A percentile compares a stretch with the other conserved stretches of the same genome.
phyloP scores from a whole-genome alignment of 2,888 invertebrate species.

The Pherbina coryleti region DNA sequence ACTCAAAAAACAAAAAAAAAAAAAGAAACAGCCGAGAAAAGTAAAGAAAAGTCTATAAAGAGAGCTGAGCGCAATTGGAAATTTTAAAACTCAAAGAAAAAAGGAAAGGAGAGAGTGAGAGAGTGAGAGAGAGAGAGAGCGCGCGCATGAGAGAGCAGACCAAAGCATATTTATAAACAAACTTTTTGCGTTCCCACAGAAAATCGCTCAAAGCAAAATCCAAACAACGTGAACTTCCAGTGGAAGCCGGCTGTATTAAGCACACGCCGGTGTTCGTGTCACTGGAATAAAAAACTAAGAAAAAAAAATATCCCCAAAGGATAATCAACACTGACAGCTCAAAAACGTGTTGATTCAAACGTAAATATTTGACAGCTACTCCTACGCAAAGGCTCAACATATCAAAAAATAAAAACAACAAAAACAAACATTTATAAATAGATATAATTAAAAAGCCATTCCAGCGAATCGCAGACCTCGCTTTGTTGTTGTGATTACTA shows the following conservation, averaged over 20 bases:
- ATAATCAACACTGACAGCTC: neutral
- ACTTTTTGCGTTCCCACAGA: neutral
- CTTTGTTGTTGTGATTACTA: neutral
- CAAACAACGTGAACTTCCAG: conserved; percentile 9
- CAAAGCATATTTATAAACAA: conserved; percentile 23
- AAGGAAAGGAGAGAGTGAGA: neutral
- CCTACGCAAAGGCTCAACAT: neutral
- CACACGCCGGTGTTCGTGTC: neutral
- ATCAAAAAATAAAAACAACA: neutral
- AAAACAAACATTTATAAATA: neutral
- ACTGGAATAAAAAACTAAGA: neutral
- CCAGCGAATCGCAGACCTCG: neutral
- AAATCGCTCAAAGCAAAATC: neutral
- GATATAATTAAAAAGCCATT: neutral
- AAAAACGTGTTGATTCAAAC: conserved; percentile 26
- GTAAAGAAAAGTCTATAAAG: conserved; percentile 1
- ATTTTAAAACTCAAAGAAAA: neutral
- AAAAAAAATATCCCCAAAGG: neutral
- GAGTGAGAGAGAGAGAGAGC: neutral
- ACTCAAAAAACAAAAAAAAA: conserved; percentile 2
- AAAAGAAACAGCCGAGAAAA: conserved; percentile 12
- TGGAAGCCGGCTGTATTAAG: neutral
- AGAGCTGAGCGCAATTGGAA: conserved; percentile 1
- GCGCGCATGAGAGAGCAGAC: neutral
- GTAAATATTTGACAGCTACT: neutral